Evolutionary conservation across 2,888 invertebrate genomes (phyloP).

Genomic region (Trichogramma evanescens): DNA sequence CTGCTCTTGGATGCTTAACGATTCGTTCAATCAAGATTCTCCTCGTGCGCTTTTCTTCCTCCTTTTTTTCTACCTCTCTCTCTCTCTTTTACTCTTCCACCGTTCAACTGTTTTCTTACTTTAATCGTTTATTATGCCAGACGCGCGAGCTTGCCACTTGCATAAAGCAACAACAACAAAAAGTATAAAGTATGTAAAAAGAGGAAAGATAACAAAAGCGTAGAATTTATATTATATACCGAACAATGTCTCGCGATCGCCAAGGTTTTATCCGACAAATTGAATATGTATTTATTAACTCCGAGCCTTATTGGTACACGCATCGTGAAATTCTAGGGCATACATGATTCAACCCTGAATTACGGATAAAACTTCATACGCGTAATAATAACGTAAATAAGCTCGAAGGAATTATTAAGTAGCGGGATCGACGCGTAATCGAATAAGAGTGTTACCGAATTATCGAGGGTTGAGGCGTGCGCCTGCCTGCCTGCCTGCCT

Average conservation of each 20-base stretch:
- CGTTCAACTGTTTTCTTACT: constrained; percentile 13
- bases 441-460: constrained; percentile 9
- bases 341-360: too few species aligned
- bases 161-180: too few species aligned
- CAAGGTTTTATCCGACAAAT: neutral
- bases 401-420: too few species aligned
- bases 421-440: neutral
- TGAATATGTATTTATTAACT: too few species aligned
- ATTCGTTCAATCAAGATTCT: constrained; percentile 14
- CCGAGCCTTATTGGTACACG: too few species aligned
- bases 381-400: too few species aligned
- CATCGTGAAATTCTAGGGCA: too few species aligned
- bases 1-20: constrained; percentile 10
- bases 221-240: neutral
- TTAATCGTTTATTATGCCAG: constrained; percentile 6
- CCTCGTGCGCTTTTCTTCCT: too few species aligned
- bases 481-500: neutral
- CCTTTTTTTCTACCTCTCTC: too few species aligned
- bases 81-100: constrained; percentile 6
- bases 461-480: constrained; percentile 1
- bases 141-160: neutral
- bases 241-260: neutral
- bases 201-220: neutral
- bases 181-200: too few species aligned
- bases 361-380: too few species aligned